Evolutionary conservation across 2,888 invertebrate species (phyloP).

Genomic region (Melieria omissa): DNA sequence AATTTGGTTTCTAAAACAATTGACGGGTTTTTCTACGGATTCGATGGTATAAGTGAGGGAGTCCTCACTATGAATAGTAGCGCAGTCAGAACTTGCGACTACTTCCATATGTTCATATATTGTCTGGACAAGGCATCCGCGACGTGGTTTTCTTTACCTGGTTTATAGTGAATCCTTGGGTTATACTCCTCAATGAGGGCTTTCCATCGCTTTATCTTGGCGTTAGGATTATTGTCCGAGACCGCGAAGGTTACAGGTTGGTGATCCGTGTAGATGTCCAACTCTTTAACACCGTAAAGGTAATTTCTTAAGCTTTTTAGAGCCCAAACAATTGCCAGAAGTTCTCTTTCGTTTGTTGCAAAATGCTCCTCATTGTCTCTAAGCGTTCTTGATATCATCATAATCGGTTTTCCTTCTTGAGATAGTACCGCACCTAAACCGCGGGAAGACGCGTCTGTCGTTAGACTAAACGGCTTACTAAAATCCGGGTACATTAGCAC

Average conservation of each 20-base stretch:
- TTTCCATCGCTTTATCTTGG: background rate
- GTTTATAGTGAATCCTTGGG: background rate
- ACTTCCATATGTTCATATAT: background rate
- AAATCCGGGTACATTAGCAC: background rate
- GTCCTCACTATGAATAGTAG: slow-evolving; percentile 32
- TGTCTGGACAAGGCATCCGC: slow-evolving; percentile 31
- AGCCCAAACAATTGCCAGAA: slow-evolving; percentile 10
- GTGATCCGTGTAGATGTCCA: slow-evolving; percentile 9
- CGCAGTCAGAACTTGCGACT: background rate
- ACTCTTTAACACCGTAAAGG: background rate
- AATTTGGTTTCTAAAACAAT: slow-evolving; percentile 45
- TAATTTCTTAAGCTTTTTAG: slow-evolving; percentile 3
- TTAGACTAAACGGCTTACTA: background rate
- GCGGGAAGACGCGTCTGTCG: slow-evolving; percentile 3
- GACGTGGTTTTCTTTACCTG: slow-evolving; percentile 28
- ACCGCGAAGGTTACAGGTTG: slow-evolving; percentile 9
- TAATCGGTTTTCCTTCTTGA: slow-evolving; percentile 3
- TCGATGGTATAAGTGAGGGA: slow-evolving; percentile 43
- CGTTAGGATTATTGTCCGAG: slow-evolving; percentile 2
- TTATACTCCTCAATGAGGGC: no score
- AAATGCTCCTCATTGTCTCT: background rate
- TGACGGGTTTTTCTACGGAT: slow-evolving; percentile 43
- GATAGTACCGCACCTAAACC: slow-evolving; percentile 9
- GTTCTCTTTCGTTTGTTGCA: slow-evolving; percentile 4
- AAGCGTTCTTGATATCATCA: slow-evolving; percentile 4